Conservation (phyloP, 2,888 invertebrate species). For the Athalia cordata region DNA sequence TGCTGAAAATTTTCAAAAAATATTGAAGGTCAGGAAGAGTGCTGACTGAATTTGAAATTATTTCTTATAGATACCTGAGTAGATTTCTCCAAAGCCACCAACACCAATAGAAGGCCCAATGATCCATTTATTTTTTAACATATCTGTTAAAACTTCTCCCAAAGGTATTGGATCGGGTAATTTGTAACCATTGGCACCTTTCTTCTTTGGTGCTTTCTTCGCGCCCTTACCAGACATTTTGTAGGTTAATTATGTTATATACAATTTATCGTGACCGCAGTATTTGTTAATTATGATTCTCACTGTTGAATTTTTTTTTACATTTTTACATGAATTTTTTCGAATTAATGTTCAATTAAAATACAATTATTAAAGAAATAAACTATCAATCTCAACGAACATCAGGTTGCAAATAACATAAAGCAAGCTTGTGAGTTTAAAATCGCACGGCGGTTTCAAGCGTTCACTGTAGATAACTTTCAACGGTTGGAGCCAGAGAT, state of each 20-base stretch:
- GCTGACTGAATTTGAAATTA: background rate
- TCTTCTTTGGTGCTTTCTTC: slow-evolving; percentile 66
- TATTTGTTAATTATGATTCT: background rate
- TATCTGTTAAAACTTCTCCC: slow-evolving; percentile 87
- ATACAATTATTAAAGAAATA: background rate
- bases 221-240: slow-evolving; percentile 61
- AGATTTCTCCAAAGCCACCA: slow-evolving; percentile 97
- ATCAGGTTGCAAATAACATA: background rate
- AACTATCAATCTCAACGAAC: background rate
- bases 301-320: slow-evolving; percentile 1
- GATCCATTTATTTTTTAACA: slow-evolving; percentile 87
- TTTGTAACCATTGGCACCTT: slow-evolving; percentile 74
- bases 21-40: background rate
- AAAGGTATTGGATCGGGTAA: slow-evolving; percentile 83
- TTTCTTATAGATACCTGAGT: slow-evolving; percentile 81
- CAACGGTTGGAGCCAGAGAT: no score
- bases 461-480: no score
- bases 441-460: background rate
- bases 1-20: no score
- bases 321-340: background rate
- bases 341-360: background rate
- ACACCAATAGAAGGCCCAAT: slow-evolving; percentile 91
- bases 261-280: slow-evolving; percentile 6
- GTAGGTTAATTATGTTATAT: slow-evolving; percentile 42
- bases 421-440: background rate